Base-by-base conservation (phyloP, 1,140 invertebrate species). In the Cyrtorhinus lividipennis region DNA sequence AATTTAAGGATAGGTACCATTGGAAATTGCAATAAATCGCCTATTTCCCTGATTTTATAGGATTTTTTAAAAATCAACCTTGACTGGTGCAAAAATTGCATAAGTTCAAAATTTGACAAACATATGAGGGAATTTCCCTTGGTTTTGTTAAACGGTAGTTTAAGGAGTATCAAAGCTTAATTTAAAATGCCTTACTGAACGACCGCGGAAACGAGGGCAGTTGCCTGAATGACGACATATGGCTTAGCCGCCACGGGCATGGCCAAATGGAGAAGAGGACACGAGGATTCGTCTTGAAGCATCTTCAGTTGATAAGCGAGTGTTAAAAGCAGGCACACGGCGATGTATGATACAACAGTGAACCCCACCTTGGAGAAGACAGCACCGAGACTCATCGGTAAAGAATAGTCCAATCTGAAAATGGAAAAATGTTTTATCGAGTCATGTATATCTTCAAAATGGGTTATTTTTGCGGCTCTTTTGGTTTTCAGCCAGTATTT, bases 261-360 rank as follows among this genome's bases (percentile, higher is more conserved):
- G 23, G 74, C 73, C 18, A 69, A 63, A 62, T 77, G 75, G 63
- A 77, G 72, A 48, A 75, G 68, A 8, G 69, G 64, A 65, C 73
- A 74, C 38, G 48, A 53, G 1, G 67, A 64, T 0, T 69, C 63
- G 24, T 70, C 62, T 1, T 53, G 64, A 3, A 69, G 24, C 1
- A 60, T 56, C 44, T 73, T 66, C 18, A 77, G 56, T 67, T 76
- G 76, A 61, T 70, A 67, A 30, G 71, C 69, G 3, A 77, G 65
- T 15, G 71, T 69, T 61, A 79, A 65, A 20, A 79, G 65, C 24
- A 75, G 60, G 12, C 77, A 71, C 5, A 73, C 72, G 2, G 72
- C 72, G 5, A 77, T 61, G 61, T 75, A 73, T 0, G 74, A 66
- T 15, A 76, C 64, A 74, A 77, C 59, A 72, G 70, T n/a, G 73